These are phyloP conservation scores for Drosophila asahinai DNA, from an alignment of 1,140 invertebrate species.

Conservation along the genomic window DNA sequence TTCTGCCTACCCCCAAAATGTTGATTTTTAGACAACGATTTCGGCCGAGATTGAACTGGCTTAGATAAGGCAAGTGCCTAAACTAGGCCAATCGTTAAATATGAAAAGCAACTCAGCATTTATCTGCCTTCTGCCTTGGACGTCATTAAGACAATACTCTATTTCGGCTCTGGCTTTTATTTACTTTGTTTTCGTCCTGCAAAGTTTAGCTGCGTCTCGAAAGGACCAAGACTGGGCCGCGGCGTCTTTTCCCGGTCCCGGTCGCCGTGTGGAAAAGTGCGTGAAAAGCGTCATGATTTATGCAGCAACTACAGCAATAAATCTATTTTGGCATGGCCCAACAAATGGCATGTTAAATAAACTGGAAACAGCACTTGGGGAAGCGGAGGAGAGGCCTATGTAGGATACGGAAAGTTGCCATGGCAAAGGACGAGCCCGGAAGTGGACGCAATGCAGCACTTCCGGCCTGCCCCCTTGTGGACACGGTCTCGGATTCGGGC, in stretches of 20 bases:
- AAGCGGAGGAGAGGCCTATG: background rate
- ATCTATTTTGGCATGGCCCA: slow-evolving; percentile 50
- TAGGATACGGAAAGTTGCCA: background rate
- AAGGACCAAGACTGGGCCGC: background rate
- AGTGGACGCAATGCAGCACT: slow-evolving; percentile 57
- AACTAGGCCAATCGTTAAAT: background rate
- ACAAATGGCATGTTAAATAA: slow-evolving; percentile 68
- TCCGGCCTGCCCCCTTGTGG: slow-evolving; percentile 41
- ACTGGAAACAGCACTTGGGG: slow-evolving; percentile 34
- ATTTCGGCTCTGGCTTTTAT: background rate
- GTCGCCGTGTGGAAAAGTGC: slow-evolving; percentile 46
- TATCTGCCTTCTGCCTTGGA: background rate
- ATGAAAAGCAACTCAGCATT: slow-evolving; percentile 4
- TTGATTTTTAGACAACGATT: slow-evolving; percentile 30
- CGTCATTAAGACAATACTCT: slow-evolving; percentile 7
- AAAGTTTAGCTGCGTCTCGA: background rate
- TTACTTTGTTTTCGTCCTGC: slow-evolving; percentile 7
- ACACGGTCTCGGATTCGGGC: slow-evolving; percentile 11
- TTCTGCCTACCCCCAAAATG: slow-evolving; percentile 28
- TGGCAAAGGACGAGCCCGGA: slow-evolving; percentile 31
- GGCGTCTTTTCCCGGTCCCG: slow-evolving; percentile 2
- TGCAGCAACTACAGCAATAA: slow-evolving; percentile 64
- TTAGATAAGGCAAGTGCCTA: background rate
- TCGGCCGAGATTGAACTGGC: slow-evolving; percentile 4
- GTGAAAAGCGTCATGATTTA: slow-evolving; percentile 63